Evolutionary conservation across 2,888 invertebrate genomes (phyloP).

Genomic region (Acleris literana): DNA sequence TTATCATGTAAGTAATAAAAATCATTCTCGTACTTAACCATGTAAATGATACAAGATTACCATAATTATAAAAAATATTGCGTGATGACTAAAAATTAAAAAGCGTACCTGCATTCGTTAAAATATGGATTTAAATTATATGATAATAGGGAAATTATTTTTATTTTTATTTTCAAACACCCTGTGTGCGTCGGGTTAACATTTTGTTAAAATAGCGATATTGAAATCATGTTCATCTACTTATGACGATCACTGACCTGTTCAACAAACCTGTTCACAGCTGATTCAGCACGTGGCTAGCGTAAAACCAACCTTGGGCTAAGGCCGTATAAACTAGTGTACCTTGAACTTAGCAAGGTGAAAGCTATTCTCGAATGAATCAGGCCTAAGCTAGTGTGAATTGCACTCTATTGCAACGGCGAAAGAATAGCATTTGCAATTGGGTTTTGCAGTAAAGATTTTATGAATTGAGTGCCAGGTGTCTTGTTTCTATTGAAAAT

Average conservation of each 20-base stretch:
- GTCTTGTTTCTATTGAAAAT: background rate
- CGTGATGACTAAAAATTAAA: too few relatives aligned
- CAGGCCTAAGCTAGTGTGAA: constrained; percentile 21
- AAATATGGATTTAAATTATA: too few relatives aligned
- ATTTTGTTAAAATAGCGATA: too few relatives aligned
- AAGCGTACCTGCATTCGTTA: too few relatives aligned
- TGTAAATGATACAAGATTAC: too few relatives aligned
- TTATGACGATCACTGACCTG: background rate
- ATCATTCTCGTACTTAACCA: too few relatives aligned
- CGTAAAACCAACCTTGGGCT: constrained; percentile 47
- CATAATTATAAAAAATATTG: too few relatives aligned
- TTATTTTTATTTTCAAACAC: too few relatives aligned
- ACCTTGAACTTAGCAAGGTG: constrained; percentile 57
- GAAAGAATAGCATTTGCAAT: background rate
- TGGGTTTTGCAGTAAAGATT: background rate
- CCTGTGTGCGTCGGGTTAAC: too few relatives aligned
- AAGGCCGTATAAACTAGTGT: constrained; percentile 40
- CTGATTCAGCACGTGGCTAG: constrained; percentile 35
- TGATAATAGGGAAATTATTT: too few relatives aligned
- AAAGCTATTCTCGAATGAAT: constrained; percentile 46
- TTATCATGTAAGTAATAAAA: too few relatives aligned
- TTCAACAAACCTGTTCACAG: constrained; percentile 29
- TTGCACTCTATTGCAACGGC: background rate
- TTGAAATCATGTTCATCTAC: too few relatives aligned
- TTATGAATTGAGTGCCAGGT: background rate